Conservation (phyloP, 2,888 invertebrate species). For the Chrysina gloriosa region DNA sequence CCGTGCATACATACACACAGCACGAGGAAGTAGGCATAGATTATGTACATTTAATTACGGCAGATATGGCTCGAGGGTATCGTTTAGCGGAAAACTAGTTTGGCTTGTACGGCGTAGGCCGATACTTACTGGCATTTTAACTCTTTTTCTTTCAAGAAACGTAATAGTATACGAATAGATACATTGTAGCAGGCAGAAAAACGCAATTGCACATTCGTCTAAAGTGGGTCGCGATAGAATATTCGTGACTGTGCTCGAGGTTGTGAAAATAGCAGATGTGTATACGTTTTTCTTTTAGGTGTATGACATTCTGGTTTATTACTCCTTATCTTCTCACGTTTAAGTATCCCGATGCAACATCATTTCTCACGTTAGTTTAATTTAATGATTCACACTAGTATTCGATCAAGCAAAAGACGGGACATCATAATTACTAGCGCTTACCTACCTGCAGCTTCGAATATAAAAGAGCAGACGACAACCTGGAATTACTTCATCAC, state of each 20-base stretch:
- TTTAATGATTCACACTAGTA: background rate
- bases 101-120: slow-evolving; percentile 1
- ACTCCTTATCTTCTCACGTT: background rate
- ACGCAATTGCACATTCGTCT: background rate
- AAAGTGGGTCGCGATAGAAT: background rate
- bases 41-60: slow-evolving; percentile 26
- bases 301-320: background rate
- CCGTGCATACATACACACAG: background rate
- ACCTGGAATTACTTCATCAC: background rate
- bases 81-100: slow-evolving; percentile 6
- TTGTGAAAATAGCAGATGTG: background rate
- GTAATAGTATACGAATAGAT: background rate
- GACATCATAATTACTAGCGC: background rate
- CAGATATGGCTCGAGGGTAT: slow-evolving; percentile 9
- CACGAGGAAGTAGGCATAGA: slow-evolving; percentile 12
- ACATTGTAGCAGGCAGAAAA: background rate
- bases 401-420: background rate
- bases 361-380: background rate
- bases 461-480: too few species aligned
- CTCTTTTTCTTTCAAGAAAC: background rate
- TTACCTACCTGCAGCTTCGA: too few species aligned
- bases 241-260: background rate
- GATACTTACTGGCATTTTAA: background rate
- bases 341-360: background rate
- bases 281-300: background rate